Percentiles rank a stretch among this genome's conserved stretches.
Evolutionary conservation across 30 jellyfish, hydroid and myxozoan genomes (phyloP).

Genomic region (Cassiopea andromeda): DNA sequence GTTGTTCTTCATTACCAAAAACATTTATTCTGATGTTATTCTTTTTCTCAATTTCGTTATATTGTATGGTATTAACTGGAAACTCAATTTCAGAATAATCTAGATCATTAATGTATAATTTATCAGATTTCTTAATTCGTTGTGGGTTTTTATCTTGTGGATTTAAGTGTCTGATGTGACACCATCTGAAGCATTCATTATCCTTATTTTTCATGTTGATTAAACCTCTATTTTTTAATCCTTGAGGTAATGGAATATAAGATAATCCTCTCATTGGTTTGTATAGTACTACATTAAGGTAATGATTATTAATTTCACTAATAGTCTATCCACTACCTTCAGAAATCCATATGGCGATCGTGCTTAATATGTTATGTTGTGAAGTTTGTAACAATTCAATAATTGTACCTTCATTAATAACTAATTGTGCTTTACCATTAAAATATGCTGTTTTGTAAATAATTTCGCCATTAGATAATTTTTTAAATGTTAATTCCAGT

Average conservation of each 20-base stretch:
- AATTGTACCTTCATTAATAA: too few species aligned
- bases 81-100: slow-evolving; percentile 61
- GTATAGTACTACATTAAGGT: neutral
- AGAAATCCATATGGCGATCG: neutral
- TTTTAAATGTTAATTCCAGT: slow-evolving; percentile 7
- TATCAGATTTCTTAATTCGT: slow-evolving; percentile 46
- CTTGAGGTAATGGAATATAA: slow-evolving; percentile 55
- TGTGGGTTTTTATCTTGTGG: slow-evolving; percentile 49
- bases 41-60: slow-evolving; percentile 24
- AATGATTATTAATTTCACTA: neutral
- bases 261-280: slow-evolving; percentile 52
- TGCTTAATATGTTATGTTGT: neutral
- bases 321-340: neutral
- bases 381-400: neutral
- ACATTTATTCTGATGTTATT: slow-evolving; percentile 51
- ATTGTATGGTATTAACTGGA: slow-evolving; percentile 37
- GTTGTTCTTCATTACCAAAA: slow-evolving; percentile 44
- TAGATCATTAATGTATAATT: slow-evolving; percentile 24
- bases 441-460: slow-evolving; percentile 38
- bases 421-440: neutral
- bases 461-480: neutral
- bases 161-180: slow-evolving; percentile 33
- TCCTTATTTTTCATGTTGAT: slow-evolving; percentile 25
- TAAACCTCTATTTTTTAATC: slow-evolving; percentile 22
- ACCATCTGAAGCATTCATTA: slow-evolving; percentile 20